Conservation (phyloP, 2,797 vertebrate genomes). For the Sebastes goodei region DNA sequence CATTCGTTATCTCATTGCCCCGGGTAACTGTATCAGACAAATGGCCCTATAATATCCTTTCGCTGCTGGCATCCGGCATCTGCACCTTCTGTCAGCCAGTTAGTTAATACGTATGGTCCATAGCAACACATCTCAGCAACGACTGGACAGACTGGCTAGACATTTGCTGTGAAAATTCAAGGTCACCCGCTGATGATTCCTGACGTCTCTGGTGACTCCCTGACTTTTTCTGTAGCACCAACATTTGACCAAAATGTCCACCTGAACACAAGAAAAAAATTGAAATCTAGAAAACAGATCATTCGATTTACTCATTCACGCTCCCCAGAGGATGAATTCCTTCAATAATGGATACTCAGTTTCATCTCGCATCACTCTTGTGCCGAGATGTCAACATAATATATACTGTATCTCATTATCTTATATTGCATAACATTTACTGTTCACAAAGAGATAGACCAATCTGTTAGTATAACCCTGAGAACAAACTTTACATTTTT, state of each 20-base stretch:
- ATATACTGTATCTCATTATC: background rate
- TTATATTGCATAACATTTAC: background rate
- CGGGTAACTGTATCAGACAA: conserved; percentile 32
- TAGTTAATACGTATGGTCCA: background rate
- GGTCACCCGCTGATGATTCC: background rate
- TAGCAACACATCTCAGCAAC: background rate
- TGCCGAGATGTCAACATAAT: background rate
- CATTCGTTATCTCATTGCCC: conserved; percentile 25
- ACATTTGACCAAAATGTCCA: background rate
- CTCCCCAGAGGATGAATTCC: background rate
- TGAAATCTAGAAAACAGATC: background rate
- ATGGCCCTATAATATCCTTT: conserved; percentile 22
- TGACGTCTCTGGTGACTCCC: background rate
- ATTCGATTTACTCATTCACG: background rate
- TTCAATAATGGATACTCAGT: background rate
- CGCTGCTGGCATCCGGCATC: background rate
- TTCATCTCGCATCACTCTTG: background rate
- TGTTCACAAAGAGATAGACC: background rate
- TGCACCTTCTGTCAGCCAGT: background rate
- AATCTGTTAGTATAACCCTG: background rate
- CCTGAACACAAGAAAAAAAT: background rate
- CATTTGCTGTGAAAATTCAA: background rate
- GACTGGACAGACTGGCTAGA: background rate
- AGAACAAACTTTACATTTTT: background rate
- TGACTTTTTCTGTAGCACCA: background rate